These are phyloP conservation scores for Azemiops feae DNA, from an alignment of 2,113 vertebrate species.

Conservation along the genomic window DNA sequence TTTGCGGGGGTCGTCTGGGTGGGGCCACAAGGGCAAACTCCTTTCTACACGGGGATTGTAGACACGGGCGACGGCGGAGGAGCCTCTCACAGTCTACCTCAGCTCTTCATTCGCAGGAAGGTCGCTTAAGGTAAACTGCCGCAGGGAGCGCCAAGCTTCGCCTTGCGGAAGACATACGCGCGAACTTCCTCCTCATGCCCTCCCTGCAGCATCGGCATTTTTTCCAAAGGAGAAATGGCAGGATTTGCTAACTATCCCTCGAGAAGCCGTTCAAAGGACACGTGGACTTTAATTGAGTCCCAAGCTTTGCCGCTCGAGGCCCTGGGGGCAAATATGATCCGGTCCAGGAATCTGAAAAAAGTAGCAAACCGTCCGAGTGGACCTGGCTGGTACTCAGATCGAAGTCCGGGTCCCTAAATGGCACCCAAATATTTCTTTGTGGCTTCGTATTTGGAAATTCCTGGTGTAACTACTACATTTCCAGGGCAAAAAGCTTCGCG, in stretches of 20 bases:
- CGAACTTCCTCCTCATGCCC: background rate
- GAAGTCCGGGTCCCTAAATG: background rate
- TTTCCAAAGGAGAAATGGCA: background rate
- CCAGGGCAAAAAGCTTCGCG: background rate
- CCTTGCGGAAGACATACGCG: background rate
- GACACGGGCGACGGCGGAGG: background rate
- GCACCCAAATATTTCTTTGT: background rate
- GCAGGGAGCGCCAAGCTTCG: no score
- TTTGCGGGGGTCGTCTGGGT: background rate
- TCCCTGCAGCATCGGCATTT: background rate
- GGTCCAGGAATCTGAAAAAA: background rate
- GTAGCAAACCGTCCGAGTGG: background rate
- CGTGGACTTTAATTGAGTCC: background rate
- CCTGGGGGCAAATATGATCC: background rate
- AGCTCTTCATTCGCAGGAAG: background rate
- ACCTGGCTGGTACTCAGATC: background rate
- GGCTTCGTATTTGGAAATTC: background rate
- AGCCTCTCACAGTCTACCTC: background rate
- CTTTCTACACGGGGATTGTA: background rate
- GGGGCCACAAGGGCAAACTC: background rate
- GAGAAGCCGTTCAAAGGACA: background rate
- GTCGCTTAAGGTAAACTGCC: background rate
- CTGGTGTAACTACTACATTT: background rate
- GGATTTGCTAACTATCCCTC: background rate
- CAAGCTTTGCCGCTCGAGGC: background rate